These are phyloP conservation scores for Tautogolabrus adspersus DNA, from an alignment of 2,113 vertebrate genomes.

Conservation along the genomic window DNA sequence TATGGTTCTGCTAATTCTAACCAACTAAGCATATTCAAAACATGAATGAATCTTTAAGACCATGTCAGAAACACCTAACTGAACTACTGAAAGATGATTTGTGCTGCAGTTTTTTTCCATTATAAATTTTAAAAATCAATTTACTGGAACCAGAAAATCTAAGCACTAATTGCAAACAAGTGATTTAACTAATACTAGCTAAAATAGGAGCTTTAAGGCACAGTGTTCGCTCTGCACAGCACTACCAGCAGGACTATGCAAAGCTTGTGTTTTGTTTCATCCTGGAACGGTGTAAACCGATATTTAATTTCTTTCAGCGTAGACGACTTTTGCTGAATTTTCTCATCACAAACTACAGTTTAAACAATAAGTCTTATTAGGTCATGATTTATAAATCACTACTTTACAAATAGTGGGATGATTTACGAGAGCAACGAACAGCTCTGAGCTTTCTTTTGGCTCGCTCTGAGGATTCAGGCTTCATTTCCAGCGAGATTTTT, in stretches of 20 bases:
- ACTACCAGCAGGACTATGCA: not conserved
- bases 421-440: conserved; percentile 17
- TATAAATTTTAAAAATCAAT: too few species aligned
- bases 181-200: too few species aligned
- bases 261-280: not conserved
- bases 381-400: conserved; percentile 17
- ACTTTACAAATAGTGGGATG: conserved; percentile 14
- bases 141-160: too few species aligned
- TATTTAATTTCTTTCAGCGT: not conserved
- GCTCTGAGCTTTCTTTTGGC: conserved; percentile 33
- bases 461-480: conserved; percentile 2
- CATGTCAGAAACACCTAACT: conserved; percentile 8
- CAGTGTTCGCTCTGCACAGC: not conserved
- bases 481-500: conserved; percentile 30
- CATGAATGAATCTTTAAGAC: conserved; percentile 21
- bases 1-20: not conserved
- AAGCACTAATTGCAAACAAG: too few species aligned
- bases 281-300: too few species aligned
- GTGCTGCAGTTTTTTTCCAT: too few species aligned
- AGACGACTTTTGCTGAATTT: not conserved
- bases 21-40: not conserved
- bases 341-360: not conserved
- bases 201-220: too few species aligned
- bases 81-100: not conserved
- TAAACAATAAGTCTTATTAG: conserved; percentile 11